These are phyloP conservation scores for Melierax canorus DNA, from an alignment of 2,113 vertebrate species.

Conservation along the genomic window DNA sequence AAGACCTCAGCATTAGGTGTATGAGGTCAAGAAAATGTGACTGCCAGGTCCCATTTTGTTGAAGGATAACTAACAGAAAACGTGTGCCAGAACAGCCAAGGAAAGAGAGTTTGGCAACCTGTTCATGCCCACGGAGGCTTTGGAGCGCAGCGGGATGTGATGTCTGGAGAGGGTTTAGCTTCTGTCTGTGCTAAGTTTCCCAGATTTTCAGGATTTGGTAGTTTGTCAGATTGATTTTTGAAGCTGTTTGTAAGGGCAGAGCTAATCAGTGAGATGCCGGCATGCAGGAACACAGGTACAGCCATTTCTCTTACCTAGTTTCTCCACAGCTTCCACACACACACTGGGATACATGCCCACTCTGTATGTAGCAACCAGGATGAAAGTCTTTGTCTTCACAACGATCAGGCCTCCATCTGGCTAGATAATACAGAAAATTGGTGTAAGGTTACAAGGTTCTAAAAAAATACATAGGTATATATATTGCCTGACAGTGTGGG, in stretches of 20 bases:
- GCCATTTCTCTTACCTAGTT: slow-evolving; percentile 63
- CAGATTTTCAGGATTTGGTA: not conserved
- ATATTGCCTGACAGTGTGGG: not conserved
- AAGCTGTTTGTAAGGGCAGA: not conserved
- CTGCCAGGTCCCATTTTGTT: not conserved
- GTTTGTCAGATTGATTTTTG: not conserved
- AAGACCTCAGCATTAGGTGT: not conserved
- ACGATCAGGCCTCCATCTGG: slow-evolving; percentile 69
- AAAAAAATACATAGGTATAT: not conserved
- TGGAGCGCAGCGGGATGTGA: not conserved
- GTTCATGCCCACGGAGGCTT: not conserved
- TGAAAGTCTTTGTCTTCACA: slow-evolving; percentile 69
- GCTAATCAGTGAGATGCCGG: fast-evolving
- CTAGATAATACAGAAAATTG: slow-evolving; percentile 32
- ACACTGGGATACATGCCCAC: slow-evolving; percentile 77
- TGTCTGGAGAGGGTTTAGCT: not conserved
- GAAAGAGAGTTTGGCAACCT: not conserved
- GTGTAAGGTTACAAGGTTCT: not conserved
- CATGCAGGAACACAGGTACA: not conserved
- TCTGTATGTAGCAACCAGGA: slow-evolving; percentile 74
- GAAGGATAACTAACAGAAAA: not conserved
- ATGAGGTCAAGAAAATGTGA: not conserved
- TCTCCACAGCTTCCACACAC: slow-evolving; percentile 81
- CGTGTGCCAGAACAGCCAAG: not conserved
- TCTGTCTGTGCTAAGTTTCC: not conserved